These are phyloP conservation scores for Fratercula arctica DNA, from an alignment of 2,797 vertebrate genomes.

Conservation along the genomic window DNA sequence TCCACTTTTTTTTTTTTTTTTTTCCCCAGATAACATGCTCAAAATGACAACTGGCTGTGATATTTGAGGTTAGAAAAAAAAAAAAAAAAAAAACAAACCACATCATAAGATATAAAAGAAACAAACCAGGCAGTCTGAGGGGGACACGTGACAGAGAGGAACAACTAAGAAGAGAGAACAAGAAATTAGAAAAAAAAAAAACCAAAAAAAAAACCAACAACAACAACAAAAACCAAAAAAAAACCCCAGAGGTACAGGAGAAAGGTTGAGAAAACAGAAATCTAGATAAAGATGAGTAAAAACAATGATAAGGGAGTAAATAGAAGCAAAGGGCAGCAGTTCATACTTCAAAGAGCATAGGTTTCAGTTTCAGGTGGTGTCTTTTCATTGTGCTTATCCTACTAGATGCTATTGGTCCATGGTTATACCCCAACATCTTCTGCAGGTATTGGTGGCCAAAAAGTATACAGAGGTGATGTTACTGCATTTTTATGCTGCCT, in stretches of 20 bases:
- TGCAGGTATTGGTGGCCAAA: background rate
- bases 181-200: background rate
- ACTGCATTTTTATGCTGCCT: background rate
- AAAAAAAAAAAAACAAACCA: too few species aligned
- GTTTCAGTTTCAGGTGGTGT: background rate
- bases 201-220: too few species aligned
- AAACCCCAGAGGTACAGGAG: fast-evolving
- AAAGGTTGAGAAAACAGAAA: background rate
- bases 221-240: too few species aligned
- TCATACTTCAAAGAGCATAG: background rate
- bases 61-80: background rate
- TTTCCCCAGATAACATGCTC: background rate
- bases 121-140: fast-evolving
- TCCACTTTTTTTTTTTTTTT: fast-evolving
- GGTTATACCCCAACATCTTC: too few species aligned
- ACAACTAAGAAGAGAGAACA: background rate
- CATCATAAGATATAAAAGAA: background rate
- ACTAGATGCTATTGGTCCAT: fast-evolving
- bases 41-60: background rate
- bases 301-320: background rate
- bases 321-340: background rate
- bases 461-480: fast-evolving
- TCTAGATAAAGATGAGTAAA: background rate
- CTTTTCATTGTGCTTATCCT: background rate
- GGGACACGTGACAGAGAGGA: background rate